Percentiles rank a stretch among this genome's conserved stretches.
Evolutionary conservation across 1,140 invertebrate genomes (phyloP).

Genomic region (Hylaeus anthracinus): DNA sequence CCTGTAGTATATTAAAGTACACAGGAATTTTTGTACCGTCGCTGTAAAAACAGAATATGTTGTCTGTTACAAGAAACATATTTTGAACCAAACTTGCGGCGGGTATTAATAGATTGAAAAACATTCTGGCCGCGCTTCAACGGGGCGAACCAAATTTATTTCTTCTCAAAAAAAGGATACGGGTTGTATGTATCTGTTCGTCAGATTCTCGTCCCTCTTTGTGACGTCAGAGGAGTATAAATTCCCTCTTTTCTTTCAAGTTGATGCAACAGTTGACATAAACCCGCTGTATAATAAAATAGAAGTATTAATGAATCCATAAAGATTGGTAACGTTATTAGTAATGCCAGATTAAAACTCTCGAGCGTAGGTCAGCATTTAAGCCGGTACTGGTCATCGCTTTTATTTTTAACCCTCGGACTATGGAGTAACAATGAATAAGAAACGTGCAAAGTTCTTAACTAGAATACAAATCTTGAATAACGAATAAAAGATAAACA

Average conservation of each 20-base stretch:
- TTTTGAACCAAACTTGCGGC: slow-evolving; percentile 19
- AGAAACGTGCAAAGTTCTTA: too few species aligned
- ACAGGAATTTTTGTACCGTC: background rate
- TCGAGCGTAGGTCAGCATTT: background rate
- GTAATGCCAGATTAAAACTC: background rate
- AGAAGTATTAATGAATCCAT: slow-evolving; percentile 4
- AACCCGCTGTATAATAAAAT: background rate
- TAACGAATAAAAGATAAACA: too few species aligned
- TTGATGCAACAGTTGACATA: background rate
- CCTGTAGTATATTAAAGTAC: background rate
- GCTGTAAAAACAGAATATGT: slow-evolving; percentile 16
- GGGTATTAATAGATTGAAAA: slow-evolving; percentile 39
- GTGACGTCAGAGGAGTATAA: slow-evolving; percentile 2
- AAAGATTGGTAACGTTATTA: background rate
- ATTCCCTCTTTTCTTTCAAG: background rate
- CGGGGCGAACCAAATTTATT: background rate
- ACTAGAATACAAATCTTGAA: too few species aligned
- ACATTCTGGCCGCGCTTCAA: slow-evolving; percentile 24
- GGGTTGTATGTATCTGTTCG: background rate
- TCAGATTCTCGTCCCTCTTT: slow-evolving; percentile 14
- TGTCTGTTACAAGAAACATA: slow-evolving; percentile 18
- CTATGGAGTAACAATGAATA: too few species aligned
- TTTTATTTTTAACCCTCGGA: background rate
- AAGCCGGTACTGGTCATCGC: too few species aligned
- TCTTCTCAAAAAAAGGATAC: slow-evolving; percentile 9